phyloP scores from a whole-genome alignment of 2,888 invertebrate genomes.

The Heliconius ismenius region DNA sequence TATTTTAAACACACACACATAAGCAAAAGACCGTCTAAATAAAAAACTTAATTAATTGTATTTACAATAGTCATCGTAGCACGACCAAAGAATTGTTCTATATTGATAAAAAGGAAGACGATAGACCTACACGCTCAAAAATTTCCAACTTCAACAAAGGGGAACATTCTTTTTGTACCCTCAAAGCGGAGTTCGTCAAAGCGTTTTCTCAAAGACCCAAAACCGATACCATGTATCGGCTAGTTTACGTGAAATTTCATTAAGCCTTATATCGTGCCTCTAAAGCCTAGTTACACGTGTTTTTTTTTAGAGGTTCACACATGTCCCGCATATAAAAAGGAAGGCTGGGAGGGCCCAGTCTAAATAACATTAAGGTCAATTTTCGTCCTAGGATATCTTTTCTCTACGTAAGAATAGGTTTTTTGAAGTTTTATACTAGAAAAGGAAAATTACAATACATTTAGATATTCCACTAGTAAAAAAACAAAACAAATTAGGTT shows the following conservation, averaged over 20 bases:
- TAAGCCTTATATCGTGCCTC: conserved; percentile 36
- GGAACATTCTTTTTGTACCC: conserved; percentile 41
- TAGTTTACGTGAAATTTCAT: conserved; percentile 46
- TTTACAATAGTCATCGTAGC: background rate
- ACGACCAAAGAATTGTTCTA: background rate
- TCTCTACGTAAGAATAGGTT: no score
- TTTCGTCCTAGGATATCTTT: background rate
- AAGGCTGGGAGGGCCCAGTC: background rate
- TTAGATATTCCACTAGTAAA: no score
- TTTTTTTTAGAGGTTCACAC: conserved; percentile 10
- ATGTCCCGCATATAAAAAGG: background rate
- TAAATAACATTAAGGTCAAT: background rate
- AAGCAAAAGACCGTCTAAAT: background rate
- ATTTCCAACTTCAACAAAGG: conserved; percentile 37
- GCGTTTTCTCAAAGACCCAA: conserved; percentile 42
- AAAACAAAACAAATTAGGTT: conserved; percentile 41
- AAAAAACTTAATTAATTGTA: background rate
- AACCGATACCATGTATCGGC: conserved; percentile 41
- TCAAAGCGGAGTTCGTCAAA: conserved; percentile 44
- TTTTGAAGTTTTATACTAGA: no score
- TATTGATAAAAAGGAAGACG: conserved; percentile 15
- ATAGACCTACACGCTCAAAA: conserved; percentile 25
- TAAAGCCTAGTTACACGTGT: conserved; percentile 28
- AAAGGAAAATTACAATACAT: no score
- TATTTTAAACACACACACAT: background rate